Conservation (phyloP, 2,113 vertebrate genomes). For the Meriones unguiculatus region DNA sequence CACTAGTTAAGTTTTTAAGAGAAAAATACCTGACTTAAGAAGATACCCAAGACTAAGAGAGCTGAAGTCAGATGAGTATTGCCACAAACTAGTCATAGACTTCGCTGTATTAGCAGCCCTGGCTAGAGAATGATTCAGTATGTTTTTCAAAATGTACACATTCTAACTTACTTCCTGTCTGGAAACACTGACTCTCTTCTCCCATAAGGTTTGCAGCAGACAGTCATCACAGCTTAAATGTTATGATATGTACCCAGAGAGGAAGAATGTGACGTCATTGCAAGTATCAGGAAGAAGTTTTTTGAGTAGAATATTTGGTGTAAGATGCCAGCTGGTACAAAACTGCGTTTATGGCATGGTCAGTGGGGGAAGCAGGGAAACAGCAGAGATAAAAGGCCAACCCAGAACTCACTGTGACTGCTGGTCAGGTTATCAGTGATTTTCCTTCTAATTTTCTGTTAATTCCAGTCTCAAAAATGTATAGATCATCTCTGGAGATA, state of each 20-base stretch:
- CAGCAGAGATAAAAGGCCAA: not conserved
- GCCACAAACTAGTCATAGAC: not conserved
- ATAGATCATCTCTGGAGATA: not conserved
- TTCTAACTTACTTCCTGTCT: not conserved
- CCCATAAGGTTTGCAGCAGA: not conserved
- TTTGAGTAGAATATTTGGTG: not conserved
- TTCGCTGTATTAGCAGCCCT: not conserved
- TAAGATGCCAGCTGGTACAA: not conserved
- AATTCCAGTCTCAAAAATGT: constrained; percentile 34
- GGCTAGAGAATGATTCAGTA: not conserved
- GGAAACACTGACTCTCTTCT: not conserved
- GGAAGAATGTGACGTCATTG: not conserved
- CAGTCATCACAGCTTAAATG: not conserved
- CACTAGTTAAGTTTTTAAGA: not conserved
- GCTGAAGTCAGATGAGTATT: not conserved
- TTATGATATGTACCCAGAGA: not conserved
- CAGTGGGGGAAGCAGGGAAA: not conserved
- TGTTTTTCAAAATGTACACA: not conserved
- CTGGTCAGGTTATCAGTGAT: not conserved
- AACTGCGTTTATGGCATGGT: not conserved
- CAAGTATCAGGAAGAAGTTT: not conserved
- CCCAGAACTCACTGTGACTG: not conserved
- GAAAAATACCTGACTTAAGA: not conserved
- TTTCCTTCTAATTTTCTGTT: not conserved
- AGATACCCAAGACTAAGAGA: not conserved